Percentiles rank a stretch among this genome's conserved stretches.
These are phyloP conservation scores for Phataginus tetradactyla DNA, from an alignment of 2,797 vertebrate species.

Conservation along the genomic window DNA sequence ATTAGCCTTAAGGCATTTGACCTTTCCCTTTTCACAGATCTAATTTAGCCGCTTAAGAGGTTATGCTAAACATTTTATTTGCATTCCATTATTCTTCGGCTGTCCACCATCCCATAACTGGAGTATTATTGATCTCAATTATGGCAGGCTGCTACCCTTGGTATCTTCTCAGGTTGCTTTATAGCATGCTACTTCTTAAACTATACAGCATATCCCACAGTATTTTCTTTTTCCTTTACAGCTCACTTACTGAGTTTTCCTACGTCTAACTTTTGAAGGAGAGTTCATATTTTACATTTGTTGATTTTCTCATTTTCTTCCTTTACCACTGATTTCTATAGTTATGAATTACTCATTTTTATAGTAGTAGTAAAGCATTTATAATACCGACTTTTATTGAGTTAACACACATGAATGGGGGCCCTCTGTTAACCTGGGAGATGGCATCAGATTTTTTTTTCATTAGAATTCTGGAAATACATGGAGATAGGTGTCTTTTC, in stretches of 20 bases:
- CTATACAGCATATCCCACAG: neutral
- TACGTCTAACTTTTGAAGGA: neutral
- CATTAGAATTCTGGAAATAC: neutral
- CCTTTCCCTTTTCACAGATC: neutral
- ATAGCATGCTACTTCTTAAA: neutral
- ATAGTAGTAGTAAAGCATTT: neutral
- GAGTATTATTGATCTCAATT: neutral
- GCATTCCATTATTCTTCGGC: neutral
- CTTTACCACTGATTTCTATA: neutral
- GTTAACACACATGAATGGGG: neutral
- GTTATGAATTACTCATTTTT: neutral
- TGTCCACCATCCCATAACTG: neutral
- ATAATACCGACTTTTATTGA: neutral
- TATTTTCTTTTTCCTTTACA: neutral
- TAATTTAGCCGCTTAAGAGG: neutral
- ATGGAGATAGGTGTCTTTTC: neutral
- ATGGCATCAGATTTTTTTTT: neutral
- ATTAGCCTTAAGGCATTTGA: neutral
- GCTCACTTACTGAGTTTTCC: neutral
- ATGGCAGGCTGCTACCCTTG: too few relatives aligned
- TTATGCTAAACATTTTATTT: neutral
- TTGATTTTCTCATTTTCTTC: neutral
- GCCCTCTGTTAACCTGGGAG: neutral
- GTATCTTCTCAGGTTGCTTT: neutral
- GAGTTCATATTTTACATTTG: conserved; percentile 2